Conservation (phyloP, 2,888 invertebrate species). For the Tyria jacobaeae region DNA sequence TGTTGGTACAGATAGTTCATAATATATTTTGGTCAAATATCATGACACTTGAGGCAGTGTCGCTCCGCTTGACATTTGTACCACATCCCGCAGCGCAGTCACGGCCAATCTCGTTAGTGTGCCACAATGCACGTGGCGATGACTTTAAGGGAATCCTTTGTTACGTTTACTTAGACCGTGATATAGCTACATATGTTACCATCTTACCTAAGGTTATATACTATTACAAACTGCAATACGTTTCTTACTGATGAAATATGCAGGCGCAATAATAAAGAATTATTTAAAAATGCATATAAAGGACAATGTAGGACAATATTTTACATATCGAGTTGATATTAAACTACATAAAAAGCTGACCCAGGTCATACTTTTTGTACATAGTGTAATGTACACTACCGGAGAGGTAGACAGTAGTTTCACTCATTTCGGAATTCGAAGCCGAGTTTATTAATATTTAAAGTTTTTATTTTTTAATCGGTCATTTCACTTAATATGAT, state of each 20-base stretch:
- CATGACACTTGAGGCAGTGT: not conserved
- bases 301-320: too few species aligned
- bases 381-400: too few species aligned
- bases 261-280: not conserved
- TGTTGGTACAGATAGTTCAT: too few species aligned
- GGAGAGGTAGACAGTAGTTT: too few species aligned
- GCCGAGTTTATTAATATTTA: too few species aligned
- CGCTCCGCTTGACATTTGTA: slow-evolving; percentile 30
- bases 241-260: not conserved
- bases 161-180: slow-evolving; percentile 28
- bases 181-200: not conserved
- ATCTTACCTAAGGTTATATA: not conserved
- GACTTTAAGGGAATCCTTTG: slow-evolving; percentile 59
- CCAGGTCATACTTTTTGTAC: too few species aligned
- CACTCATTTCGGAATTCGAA: too few species aligned
- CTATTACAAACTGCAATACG: not conserved
- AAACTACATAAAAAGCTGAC: too few species aligned
- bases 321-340: too few species aligned
- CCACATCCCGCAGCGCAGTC: slow-evolving; percentile 45
- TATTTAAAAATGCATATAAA: not conserved
- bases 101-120: slow-evolving; percentile 74
- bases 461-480: too few species aligned
- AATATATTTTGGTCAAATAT: too few species aligned
- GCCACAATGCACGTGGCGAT: slow-evolving; percentile 40
- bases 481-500: too few species aligned